These are phyloP conservation scores for Platyura marginata DNA, from an alignment of 1,140 invertebrate genomes.

Conservation along the genomic window DNA sequence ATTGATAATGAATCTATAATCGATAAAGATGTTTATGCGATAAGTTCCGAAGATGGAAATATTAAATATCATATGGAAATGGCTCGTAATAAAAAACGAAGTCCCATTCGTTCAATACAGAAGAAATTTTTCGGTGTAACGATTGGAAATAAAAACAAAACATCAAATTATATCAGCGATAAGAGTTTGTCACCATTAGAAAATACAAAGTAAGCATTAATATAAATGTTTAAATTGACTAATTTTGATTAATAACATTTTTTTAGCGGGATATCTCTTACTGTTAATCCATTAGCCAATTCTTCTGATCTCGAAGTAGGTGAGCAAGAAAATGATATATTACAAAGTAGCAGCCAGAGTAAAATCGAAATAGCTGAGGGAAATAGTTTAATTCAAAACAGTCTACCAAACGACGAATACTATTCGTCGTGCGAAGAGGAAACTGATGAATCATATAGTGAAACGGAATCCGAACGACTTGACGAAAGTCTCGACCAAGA, in stretches of 20 bases:
- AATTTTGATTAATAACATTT: neutral
- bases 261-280: conserved; percentile 25
- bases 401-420: neutral
- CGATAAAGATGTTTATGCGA: conserved; percentile 54
- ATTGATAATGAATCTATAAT: conserved; percentile 24
- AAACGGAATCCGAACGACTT: conserved; percentile 19
- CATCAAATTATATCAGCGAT: conserved; percentile 21
- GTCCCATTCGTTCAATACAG: conserved; percentile 19
- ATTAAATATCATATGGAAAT: conserved; percentile 62
- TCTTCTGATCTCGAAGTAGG: conserved; percentile 17
- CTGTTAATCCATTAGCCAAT: conserved; percentile 31
- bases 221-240: neutral
- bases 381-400: neutral
- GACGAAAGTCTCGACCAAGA: conserved; percentile 21
- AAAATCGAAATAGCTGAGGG: too few relatives aligned
- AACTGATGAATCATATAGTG: conserved; percentile 19
- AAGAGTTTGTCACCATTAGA: conserved; percentile 7
- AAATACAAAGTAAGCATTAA: conserved; percentile 4
- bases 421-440: conserved; percentile 15
- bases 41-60: conserved; percentile 71
- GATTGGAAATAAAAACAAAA: conserved; percentile 21
- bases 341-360: too few relatives aligned
- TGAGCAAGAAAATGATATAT: conserved; percentile 13
- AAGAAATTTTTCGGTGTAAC: conserved; percentile 27
- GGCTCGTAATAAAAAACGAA: conserved; percentile 16